These are phyloP conservation scores for Athalia cordata DNA, from an alignment of 2,888 invertebrate species.

Conservation along the genomic window DNA sequence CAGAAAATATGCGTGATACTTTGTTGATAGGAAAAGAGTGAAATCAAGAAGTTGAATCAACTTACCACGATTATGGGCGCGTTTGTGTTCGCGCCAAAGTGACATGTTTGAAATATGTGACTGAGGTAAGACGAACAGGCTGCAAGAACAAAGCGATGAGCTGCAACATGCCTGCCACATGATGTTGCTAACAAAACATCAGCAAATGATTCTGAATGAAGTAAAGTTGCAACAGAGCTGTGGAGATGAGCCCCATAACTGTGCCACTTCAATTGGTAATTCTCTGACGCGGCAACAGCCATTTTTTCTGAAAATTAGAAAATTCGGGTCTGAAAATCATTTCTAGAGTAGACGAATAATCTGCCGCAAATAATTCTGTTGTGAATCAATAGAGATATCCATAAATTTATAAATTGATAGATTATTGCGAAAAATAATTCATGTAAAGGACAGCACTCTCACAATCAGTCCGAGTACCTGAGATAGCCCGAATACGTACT, in stretches of 20 bases:
- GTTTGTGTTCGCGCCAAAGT: slow-evolving; percentile 71
- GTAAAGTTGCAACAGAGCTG: slow-evolving; percentile 85
- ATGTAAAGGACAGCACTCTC: no score
- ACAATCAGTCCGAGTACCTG: no score
- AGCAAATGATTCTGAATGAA: slow-evolving; percentile 87
- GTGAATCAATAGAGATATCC: no score
- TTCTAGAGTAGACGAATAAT: no score
- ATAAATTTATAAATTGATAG: no score
- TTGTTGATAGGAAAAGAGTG: background rate
- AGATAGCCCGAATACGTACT: no score
- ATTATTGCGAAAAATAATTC: no score
- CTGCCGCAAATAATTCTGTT: no score
- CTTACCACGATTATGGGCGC: slow-evolving; percentile 71
- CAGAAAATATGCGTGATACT: background rate
- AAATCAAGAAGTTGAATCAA: slow-evolving; percentile 24
- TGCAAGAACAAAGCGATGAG: slow-evolving; percentile 89
- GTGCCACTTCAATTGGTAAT: slow-evolving; percentile 93
- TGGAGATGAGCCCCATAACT: slow-evolving; percentile 89
- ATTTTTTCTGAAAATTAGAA: slow-evolving; percentile 67
- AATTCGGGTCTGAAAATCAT: background rate
- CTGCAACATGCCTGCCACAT: slow-evolving; percentile 87
- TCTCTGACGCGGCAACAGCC: slow-evolving; percentile 79
- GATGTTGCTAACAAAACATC: slow-evolving; percentile 88
- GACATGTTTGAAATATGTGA: slow-evolving; percentile 75
- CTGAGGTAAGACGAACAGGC: slow-evolving; percentile 84